A percentile compares a stretch with the other conserved stretches of the same genome.
These are phyloP conservation scores for Betta splendens DNA, from an alignment of 2,797 vertebrate genomes.

Conservation along the genomic window DNA sequence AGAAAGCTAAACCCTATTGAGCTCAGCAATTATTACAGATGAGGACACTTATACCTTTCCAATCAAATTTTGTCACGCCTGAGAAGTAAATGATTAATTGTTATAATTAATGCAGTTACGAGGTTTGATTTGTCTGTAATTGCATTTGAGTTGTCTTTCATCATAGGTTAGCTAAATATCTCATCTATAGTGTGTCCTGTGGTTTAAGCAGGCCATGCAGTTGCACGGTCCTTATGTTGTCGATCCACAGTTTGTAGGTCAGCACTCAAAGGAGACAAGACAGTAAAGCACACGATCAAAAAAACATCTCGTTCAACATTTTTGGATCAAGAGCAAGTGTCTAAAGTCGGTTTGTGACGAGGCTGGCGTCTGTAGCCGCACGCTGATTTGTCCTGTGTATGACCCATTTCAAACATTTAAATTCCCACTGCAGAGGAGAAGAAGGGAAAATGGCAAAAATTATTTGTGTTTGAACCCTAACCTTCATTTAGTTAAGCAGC, in stretches of 20 bases:
- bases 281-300: slow-evolving; percentile 12
- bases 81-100: neutral
- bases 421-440: slow-evolving; percentile 5
- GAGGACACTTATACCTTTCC: neutral
- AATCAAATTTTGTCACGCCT: neutral
- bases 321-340: slow-evolving; percentile 12
- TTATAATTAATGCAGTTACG: neutral
- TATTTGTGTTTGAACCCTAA: slow-evolving; percentile 40
- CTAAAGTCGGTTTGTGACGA: neutral
- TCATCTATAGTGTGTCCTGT: neutral
- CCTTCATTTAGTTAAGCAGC: slow-evolving; percentile 34
- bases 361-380: slow-evolving; percentile 11
- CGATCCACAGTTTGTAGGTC: slow-evolving; percentile 11
- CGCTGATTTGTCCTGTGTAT: neutral
- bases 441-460: slow-evolving; percentile 39
- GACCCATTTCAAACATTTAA: slow-evolving; percentile 26
- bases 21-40: neutral
- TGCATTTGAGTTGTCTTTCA: neutral
- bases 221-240: slow-evolving; percentile 38
- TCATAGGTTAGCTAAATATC: neutral
- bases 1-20: neutral
- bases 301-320: neutral
- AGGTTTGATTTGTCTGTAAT: neutral
- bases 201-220: slow-evolving; percentile 29
- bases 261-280: neutral